phyloP scores from a whole-genome alignment of 2,888 invertebrate species.

The Aproaerema taeniolella region DNA sequence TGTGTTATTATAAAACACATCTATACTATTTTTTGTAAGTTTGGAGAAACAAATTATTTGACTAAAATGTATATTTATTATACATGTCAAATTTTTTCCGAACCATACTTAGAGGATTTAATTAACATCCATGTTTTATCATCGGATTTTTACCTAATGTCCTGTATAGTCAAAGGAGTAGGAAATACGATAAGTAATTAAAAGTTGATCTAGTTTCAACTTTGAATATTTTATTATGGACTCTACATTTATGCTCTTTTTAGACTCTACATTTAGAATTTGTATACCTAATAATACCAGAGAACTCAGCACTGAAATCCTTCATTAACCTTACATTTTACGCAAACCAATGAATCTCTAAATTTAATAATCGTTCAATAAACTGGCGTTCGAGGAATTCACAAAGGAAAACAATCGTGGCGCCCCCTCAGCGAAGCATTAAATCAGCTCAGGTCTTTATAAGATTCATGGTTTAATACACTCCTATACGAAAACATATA shows the following conservation, averaged over 20 bases:
- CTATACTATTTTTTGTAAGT: constrained; percentile 56
- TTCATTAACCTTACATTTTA: no score
- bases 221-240: neutral
- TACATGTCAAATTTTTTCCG: no score
- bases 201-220: no score
- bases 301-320: no score
- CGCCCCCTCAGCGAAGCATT: constrained; percentile 28
- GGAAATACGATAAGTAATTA: no score
- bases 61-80: no score
- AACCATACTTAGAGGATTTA: no score
- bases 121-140: neutral
- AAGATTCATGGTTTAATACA: constrained; percentile 73
- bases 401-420: constrained; percentile 10
- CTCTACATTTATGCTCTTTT: no score
- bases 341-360: neutral
- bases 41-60: no score
- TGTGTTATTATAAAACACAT: constrained; percentile 58
- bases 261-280: no score
- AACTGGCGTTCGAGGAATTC: neutral
- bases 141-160: neutral
- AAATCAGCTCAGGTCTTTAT: constrained; percentile 64
- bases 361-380: constrained; percentile 1
- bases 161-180: no score
- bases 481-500: constrained; percentile 61
- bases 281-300: no score